Base-by-base conservation (phyloP, 2,113 vertebrate genomes). In the Brachypodius melanocephalos region DNA sequence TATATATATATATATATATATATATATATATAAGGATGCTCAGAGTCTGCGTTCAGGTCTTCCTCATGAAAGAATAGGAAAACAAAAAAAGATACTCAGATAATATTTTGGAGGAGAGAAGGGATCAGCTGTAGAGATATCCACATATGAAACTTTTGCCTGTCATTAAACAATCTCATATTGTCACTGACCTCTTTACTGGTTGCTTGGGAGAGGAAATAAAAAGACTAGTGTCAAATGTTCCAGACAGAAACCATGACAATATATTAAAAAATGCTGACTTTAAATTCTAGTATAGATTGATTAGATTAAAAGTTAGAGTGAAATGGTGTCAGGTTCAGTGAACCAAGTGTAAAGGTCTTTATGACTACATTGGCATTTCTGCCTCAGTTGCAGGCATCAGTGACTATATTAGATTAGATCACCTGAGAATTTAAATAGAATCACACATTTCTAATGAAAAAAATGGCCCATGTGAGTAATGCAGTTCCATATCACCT, bases 391-490 rank as follows among this genome's bases (percentile, higher is more conserved):
- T 65, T 78, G 74, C 52, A 75, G 46, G 43, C 26, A 2, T 57
- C 40, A 58, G 42, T 57, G 42, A 66, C 65, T 81, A 13, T 40
- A 81, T 5, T 63, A 45, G 55, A 83, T 90, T 84, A 88, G 58
- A 36, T 80, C 88, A 95, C 49, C 74, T 68, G 84, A 85, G 80
- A 89, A 81, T 95, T 93, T 67, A 81, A 92, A 95, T 55, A 81
- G 59, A 71, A 75, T 87, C 69, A 62, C 58, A 61, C 9, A 75
- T 76, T 63, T 89, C 52, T 82, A 85, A 93, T 68, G 66, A 68
- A 89, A 86, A 88, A 90, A 93, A 87, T 2, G 17, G 48, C 52
- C 48, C 69, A 71, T 12, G 40, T 65, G 82, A 90, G n/a, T 55
- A 87, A 78, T 45, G 75, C 10, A 48, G 63, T 42, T 93, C 72